Conservation (phyloP, 30 jellyfish, hydroid and myxozoan species). For the Aurelia aurita complex sp. Pacific region DNA sequence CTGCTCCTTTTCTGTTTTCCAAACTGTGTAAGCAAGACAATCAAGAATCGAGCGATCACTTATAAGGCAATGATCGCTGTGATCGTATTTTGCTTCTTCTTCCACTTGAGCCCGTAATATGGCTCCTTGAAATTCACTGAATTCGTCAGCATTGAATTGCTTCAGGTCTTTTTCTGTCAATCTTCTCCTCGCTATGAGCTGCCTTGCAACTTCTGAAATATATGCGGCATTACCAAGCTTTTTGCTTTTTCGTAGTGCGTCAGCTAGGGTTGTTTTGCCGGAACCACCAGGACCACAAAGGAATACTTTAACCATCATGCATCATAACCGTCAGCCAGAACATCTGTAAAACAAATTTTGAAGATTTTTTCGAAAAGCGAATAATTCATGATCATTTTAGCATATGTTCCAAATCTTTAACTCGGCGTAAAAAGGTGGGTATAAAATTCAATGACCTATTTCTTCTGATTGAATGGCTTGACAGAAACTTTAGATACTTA, state of each 20-base stretch:
- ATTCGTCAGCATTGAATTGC: slow-evolving; percentile 1
- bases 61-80: background rate
- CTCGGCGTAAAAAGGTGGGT: too few species aligned
- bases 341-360: too few species aligned
- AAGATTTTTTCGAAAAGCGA: too few species aligned
- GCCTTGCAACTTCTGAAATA: slow-evolving; percentile 49
- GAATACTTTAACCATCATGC: slow-evolving; percentile 39
- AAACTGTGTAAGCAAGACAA: slow-evolving; percentile 32
- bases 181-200: background rate
- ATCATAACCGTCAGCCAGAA: too few species aligned
- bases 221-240: background rate
- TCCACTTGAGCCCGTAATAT: slow-evolving; percentile 16
- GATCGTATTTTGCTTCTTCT: slow-evolving; percentile 12
- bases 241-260: background rate
- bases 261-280: slow-evolving; percentile 41
- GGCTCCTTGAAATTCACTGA: slow-evolving; percentile 21
- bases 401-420: too few species aligned
- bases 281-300: slow-evolving; percentile 64
- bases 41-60: slow-evolving; percentile 48
- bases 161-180: slow-evolving; percentile 10
- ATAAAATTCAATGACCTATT: too few species aligned
- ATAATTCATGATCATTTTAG: too few species aligned
- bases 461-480: too few species aligned
- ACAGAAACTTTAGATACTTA: too few species aligned
- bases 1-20: slow-evolving; percentile 23